Evolutionary conservation across 2,797 vertebrate genomes (phyloP).

Genomic region (Eurystomus glaucurus): DNA sequence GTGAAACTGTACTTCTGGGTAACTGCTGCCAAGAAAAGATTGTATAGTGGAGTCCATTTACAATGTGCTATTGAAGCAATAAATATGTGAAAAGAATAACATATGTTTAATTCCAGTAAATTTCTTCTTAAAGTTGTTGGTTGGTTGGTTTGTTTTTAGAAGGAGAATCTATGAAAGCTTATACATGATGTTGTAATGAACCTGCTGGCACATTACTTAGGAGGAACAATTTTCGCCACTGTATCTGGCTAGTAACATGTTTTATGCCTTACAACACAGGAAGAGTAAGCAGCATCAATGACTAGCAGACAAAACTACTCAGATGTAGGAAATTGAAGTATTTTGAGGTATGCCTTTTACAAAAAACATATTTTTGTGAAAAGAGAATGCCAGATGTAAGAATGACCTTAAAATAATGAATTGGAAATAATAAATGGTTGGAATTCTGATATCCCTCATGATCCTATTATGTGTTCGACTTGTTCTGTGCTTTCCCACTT

Average conservation of each 20-base stretch:
- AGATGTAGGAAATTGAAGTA: background rate
- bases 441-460: background rate
- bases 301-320: background rate
- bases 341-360: too few relatives aligned
- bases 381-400: background rate
- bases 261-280: background rate
- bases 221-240: background rate
- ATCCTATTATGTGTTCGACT: background rate
- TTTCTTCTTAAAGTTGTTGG: background rate
- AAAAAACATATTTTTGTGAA: background rate
- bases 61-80: constrained; percentile 34
- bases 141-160: background rate
- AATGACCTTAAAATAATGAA: background rate
- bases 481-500: background rate
- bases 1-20: background rate
- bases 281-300: background rate
- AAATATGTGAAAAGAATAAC: constrained; percentile 37
- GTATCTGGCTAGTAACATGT: background rate
- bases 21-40: constrained; percentile 27
- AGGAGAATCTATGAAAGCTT: background rate
- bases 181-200: background rate
- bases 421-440: background rate
- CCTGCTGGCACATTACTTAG: background rate
- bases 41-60: background rate
- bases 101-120: constrained; percentile 16